Conservation (phyloP, 2,888 invertebrate species). For the Pseudococcus viburni region DNA sequence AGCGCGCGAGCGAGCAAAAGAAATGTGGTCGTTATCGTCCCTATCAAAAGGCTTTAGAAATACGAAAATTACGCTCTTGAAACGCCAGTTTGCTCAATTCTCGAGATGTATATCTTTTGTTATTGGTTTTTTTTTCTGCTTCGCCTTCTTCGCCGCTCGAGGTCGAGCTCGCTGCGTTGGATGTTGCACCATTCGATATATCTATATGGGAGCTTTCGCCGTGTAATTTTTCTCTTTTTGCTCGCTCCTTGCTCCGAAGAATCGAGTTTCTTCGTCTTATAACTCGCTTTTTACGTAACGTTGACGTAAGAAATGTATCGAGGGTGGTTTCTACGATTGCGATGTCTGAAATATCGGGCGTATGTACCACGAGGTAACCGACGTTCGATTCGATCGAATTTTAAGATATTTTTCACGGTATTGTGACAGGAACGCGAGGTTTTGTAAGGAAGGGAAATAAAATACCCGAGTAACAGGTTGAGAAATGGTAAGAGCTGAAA, state of each 20-base stretch:
- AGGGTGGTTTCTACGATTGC: background rate
- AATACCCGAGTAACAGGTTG: background rate
- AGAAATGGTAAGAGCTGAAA: background rate
- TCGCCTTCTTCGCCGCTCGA: background rate
- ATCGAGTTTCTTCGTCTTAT: background rate
- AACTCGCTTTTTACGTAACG: conserved; percentile 12
- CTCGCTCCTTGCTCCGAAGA: background rate
- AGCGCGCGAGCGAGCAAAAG: conserved; percentile 46
- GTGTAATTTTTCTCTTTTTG: conserved; percentile 47
- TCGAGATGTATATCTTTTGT: conserved; percentile 65
- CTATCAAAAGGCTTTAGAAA: conserved; percentile 66
- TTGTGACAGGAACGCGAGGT: background rate
- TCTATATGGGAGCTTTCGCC: background rate
- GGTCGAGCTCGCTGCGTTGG: background rate
- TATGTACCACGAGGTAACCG: background rate
- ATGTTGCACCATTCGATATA: conserved; percentile 4
- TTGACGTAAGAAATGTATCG: background rate
- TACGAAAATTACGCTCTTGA: conserved; percentile 66
- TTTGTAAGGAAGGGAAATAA: background rate
- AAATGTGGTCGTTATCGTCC: conserved; percentile 66
- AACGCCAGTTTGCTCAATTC: conserved; percentile 63
- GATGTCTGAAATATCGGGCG: background rate
- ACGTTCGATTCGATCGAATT: conserved; percentile 21
- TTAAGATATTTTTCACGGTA: background rate
- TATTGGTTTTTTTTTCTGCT: conserved; percentile 62